phyloP scores from a whole-genome alignment of 2,888 invertebrate genomes.

The Ctena decussata region DNA sequence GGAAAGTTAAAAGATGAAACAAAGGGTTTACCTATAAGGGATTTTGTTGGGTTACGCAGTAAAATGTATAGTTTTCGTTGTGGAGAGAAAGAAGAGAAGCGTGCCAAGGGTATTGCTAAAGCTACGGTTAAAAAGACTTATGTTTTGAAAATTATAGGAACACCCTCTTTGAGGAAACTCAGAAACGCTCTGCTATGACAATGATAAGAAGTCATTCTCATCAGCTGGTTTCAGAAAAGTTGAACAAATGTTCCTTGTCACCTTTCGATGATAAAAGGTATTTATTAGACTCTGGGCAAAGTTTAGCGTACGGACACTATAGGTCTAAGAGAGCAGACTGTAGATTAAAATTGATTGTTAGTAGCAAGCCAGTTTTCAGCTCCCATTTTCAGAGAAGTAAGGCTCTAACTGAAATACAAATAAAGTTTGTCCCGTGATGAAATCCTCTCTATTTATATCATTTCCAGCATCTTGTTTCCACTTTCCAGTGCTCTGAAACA shows the following conservation, averaged over 20 bases:
- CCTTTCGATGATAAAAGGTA: conserved; percentile 64
- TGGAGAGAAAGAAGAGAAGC: conserved; percentile 37
- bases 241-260: conserved; percentile 52
- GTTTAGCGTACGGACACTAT: conserved; percentile 58
- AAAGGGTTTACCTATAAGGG: conserved; percentile 69
- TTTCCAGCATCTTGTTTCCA: not conserved
- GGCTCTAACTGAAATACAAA: conserved; percentile 34
- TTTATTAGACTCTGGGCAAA: conserved; percentile 37
- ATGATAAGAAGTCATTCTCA: conserved; percentile 49
- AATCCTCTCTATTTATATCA: not conserved
- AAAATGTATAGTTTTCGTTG: conserved; percentile 43
- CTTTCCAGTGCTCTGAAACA: not conserved
- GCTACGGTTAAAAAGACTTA: conserved; percentile 57
- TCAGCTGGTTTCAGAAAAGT: conserved; percentile 44
- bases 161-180: conserved; percentile 42
- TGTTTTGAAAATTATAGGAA: conserved; percentile 54
- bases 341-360: too few species aligned
- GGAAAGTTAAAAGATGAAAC: conserved; percentile 83
- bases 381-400: conserved; percentile 15
- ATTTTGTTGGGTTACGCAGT: conserved; percentile 73
- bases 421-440: conserved; percentile 8
- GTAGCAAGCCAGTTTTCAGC: conserved; percentile 27
- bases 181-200: conserved; percentile 40
- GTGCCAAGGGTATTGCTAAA: conserved; percentile 58
- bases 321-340: not conserved